A percentile compares a stretch with the other conserved stretches of the same genome.
These are phyloP conservation scores for Myotis planiceps DNA, from an alignment of 2,797 vertebrate genomes.

Conservation along the genomic window DNA sequence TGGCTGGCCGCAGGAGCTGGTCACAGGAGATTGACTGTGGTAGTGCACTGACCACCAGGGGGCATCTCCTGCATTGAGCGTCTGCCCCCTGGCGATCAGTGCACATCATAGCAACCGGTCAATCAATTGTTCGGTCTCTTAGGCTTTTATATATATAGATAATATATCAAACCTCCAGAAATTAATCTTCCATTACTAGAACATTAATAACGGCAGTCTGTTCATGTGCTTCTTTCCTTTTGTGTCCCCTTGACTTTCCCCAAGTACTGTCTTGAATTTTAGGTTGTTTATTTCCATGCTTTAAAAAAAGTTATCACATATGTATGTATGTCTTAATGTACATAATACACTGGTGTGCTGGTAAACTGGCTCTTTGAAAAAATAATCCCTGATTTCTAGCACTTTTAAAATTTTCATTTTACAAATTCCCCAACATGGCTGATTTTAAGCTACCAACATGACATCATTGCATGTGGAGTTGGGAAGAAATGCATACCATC, in stretches of 20 bases:
- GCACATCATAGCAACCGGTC: too few species aligned
- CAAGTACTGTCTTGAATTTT: constrained; percentile 13
- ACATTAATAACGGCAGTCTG: background rate
- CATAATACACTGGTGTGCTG: background rate
- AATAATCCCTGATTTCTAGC: background rate
- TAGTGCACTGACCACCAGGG: too few species aligned
- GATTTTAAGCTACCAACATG: background rate
- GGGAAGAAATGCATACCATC: background rate
- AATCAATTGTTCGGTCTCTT: too few species aligned
- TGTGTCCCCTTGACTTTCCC: background rate
- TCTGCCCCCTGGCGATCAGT: too few species aligned
- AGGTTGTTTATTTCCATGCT: background rate
- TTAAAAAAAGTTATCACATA: background rate
- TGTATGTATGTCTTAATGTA: background rate
- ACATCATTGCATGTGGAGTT: background rate
- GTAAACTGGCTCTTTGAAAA: constrained; percentile 41
- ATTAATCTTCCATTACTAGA: background rate
- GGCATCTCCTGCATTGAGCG: too few species aligned
- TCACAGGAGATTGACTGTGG: too few species aligned
- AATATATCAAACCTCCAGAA: background rate
- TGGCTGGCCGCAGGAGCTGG: too few species aligned
- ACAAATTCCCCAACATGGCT: background rate
- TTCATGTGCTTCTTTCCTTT: background rate
- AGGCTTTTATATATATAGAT: background rate
- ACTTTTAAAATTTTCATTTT: background rate